Conservation (phyloP, 2,888 invertebrate genomes). For the Chloroclysta siterata region DNA sequence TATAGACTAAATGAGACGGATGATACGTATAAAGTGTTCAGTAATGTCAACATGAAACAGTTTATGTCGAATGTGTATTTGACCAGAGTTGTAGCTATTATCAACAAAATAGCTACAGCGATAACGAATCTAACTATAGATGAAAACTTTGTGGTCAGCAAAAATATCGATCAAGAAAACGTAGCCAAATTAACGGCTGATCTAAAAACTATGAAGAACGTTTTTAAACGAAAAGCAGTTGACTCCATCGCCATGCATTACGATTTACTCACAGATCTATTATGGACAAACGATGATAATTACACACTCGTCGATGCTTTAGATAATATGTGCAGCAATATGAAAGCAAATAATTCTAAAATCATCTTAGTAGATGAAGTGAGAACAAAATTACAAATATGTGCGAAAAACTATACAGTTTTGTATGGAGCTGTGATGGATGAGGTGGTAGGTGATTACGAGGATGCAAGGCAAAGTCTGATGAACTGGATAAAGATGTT, state of each 20-base stretch:
- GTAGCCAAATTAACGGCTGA: slow-evolving; percentile 53
- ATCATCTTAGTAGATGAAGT: slow-evolving; percentile 60
- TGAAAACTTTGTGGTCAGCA: slow-evolving; percentile 34
- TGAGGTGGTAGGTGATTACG: slow-evolving; percentile 52
- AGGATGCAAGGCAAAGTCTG: slow-evolving; percentile 55
- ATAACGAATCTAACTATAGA: slow-evolving; percentile 52
- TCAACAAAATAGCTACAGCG: slow-evolving; percentile 60
- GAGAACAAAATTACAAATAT: slow-evolving; percentile 62
- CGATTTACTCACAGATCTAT: slow-evolving; percentile 66
- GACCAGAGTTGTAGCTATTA: slow-evolving; percentile 62
- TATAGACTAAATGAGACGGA: slow-evolving; percentile 61
- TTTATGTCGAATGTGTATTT: slow-evolving; percentile 63
- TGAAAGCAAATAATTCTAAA: slow-evolving; percentile 57
- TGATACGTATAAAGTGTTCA: slow-evolving; percentile 59
- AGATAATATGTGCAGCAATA: slow-evolving; percentile 56
- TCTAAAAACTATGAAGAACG: slow-evolving; percentile 54
- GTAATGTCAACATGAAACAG: slow-evolving; percentile 65
- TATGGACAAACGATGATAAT: slow-evolving; percentile 57
- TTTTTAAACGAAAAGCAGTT: slow-evolving; percentile 64
- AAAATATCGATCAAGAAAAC: slow-evolving; percentile 50
- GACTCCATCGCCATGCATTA: slow-evolving; percentile 69
- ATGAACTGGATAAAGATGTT: slow-evolving; percentile 54
- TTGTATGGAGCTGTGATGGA: slow-evolving; percentile 58
- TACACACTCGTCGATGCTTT: slow-evolving; percentile 60
- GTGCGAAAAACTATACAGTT: slow-evolving; percentile 61